Base-by-base conservation (phyloP, 2,797 vertebrate species). In the Protosalanx chinensis region DNA sequence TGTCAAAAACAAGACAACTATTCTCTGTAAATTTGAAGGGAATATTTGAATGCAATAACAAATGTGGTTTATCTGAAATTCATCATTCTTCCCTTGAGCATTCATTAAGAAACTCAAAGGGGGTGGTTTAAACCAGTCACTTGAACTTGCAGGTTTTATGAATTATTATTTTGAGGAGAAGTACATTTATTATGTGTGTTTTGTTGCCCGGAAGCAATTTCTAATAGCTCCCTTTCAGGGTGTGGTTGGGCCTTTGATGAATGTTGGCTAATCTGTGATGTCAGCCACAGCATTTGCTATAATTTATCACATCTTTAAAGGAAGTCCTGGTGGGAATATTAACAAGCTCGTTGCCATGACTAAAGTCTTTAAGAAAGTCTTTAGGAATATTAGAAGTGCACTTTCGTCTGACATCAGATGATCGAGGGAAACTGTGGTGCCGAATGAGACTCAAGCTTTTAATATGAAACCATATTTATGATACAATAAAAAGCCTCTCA, bases 181-280 rank as follows among this genome's bases (percentile, higher is more conserved):
- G 69, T 83, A 69, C 58, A 72, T 86, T 78, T 74, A 76, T 86
- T 81, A 85, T 70, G 67, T 51, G 78, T 83, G 78, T 66, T 83
- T 79, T 57, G 63, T n/a, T 81, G 69, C 81, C 77, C 72, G 74
- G 79, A 60, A 84, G 77, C 68, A 6, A n/a, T 71, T 61, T 35
- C 69, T 79, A 67, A 81, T 71, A 79, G 27, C 51, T 68, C 75
- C 72, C 76, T 79, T 85, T 74, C 80, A 68, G 27, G 80, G 32
- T 76, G n/a, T 66, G 57, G 73, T 56, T 73, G 67, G 67, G 78
- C 80, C 80, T 72, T 62, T 70, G 86, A 86, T 83, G 73, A 66
- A 77, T 79, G 69, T 81, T 59, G 49, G 64, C 81, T 89, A 89
- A 88, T 78, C 83, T 82, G 64, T 71, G 64, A 88, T 87, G 81